Conservation (phyloP, 1,140 invertebrate genomes). For the Popillia japonica region DNA sequence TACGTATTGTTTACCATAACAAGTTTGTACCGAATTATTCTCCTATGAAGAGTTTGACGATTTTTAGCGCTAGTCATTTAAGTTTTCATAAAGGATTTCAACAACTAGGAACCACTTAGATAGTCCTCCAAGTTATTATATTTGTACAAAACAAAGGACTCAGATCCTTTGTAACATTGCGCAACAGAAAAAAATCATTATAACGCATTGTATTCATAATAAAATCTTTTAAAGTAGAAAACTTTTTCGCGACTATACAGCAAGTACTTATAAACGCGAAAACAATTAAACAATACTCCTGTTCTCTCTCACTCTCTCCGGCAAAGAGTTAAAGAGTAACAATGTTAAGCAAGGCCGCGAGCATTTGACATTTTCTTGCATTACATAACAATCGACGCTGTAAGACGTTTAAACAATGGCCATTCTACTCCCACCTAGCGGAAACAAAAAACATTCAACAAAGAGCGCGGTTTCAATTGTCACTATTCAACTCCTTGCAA, state of each 20-base stretch:
- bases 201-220: constrained; percentile 35
- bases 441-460: constrained; percentile 57
- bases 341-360: constrained; percentile 43
- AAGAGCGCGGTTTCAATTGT: constrained; percentile 57
- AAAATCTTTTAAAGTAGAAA: constrained; percentile 37
- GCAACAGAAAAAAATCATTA: constrained; percentile 25
- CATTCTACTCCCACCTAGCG: constrained; percentile 54
- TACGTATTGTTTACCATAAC: too few relatives aligned
- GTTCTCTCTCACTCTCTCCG: background rate
- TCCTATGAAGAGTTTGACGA: too few relatives aligned
- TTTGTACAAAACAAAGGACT: constrained; percentile 6
- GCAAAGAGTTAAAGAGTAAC: constrained; percentile 39
- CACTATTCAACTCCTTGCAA: constrained; percentile 55
- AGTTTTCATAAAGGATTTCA: background rate
- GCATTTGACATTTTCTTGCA: constrained; percentile 52
- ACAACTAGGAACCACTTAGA: background rate
- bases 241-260: constrained; percentile 24
- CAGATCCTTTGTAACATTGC: constrained; percentile 8
- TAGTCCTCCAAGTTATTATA: constrained; percentile 3
- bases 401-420: constrained; percentile 57
- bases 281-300: constrained; percentile 39
- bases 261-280: constrained; percentile 37
- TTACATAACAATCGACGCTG: constrained; percentile 54
- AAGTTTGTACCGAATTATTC: too few relatives aligned
- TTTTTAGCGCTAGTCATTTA: background rate